Evolutionary conservation across 2,888 invertebrate species (phyloP), one percentile per base, ranked within the genome.

Genomic region (Baronia brevicornis): DNA sequence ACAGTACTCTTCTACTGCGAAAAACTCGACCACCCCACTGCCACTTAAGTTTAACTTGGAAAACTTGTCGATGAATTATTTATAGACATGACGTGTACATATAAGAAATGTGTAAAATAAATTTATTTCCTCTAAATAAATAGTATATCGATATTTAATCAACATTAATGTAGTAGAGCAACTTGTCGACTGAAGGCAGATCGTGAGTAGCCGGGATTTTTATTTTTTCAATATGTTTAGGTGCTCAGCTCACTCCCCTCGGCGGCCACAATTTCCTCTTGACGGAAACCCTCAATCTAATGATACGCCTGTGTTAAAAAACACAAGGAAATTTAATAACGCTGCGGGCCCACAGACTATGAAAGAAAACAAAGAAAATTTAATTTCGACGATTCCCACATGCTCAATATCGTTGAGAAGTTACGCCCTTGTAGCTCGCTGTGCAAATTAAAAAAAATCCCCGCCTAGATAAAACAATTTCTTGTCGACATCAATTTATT

Each of bases 321-420:
- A 84, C 82, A 84, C 82, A 80, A 80, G 84, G 79, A 84, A 84
- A 84, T 84, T 84, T 84, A 84, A 84, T 84, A 84, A 84, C 80
- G 77, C 66, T 67, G 63, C 67, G 64, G 65, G 66, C 68, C 61
- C 58, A 57, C 62, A 60, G 67, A 66, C 67, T 63, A 55, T 60
- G 54, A 55, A 63, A 64, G 48, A 78, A 79, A 80, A 80, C 77
- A 84, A 82, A 82, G 80, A 77, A 82, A 80, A 82, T 79, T 80
- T 75, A 82, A 82, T 84, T 82, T 73, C 67, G 57, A 74, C 77
- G 74, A 82, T 78, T 84, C 80, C 82, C 82, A 84, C 77, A 84
- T 80, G 79, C 75, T 77, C 74, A 61, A 80, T 80, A 80, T 72
- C 64, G 71, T 57, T 72, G 62, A 73, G 67, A 72, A 75, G 66